Percentiles rank a stretch among this genome's conserved stretches.
Evolutionary conservation across 1,140 invertebrate species (phyloP).

Genomic region (Drosophila athabasca): DNA sequence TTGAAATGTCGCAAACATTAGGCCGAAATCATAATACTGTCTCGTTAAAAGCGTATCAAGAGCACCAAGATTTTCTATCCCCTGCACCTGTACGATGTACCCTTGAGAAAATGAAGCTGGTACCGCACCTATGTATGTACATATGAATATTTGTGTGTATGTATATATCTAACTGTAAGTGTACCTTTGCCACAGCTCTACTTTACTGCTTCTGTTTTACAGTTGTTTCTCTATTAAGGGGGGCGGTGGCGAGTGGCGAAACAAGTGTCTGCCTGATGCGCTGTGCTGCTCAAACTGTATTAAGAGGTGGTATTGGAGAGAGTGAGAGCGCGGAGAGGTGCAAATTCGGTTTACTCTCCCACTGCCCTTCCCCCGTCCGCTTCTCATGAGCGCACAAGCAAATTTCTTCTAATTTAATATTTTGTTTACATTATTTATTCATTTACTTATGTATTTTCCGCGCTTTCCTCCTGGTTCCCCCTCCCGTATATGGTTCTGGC

Average conservation of each 20-base stretch:
- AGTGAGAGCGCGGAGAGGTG: constrained; percentile 21
- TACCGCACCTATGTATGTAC: neutral
- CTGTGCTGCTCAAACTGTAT: constrained; percentile 6
- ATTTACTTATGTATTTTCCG: constrained; percentile 76
- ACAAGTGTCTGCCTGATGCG: constrained; percentile 13
- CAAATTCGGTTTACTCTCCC: constrained; percentile 35
- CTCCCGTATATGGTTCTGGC: neutral
- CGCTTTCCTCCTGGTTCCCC: constrained; percentile 42
- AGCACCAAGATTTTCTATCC: no score
- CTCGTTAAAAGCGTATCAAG: neutral
- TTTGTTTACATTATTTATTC: constrained; percentile 81
- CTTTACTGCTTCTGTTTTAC: neutral
- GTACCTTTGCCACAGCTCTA: no score
- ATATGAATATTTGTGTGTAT: neutral
- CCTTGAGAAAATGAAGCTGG: no score
- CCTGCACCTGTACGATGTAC: no score
- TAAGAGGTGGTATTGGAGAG: neutral
- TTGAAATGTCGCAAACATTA: no score
- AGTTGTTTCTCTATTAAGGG: constrained; percentile 6
- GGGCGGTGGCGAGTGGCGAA: neutral
- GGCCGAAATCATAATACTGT: neutral
- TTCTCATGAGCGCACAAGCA: constrained; percentile 57
- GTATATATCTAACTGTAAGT: no score
- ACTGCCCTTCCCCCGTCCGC: neutral
- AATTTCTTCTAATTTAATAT: constrained; percentile 82